Evolutionary conservation across 1,140 invertebrate genomes (phyloP).

Genomic region (Drosophila pachea): DNA sequence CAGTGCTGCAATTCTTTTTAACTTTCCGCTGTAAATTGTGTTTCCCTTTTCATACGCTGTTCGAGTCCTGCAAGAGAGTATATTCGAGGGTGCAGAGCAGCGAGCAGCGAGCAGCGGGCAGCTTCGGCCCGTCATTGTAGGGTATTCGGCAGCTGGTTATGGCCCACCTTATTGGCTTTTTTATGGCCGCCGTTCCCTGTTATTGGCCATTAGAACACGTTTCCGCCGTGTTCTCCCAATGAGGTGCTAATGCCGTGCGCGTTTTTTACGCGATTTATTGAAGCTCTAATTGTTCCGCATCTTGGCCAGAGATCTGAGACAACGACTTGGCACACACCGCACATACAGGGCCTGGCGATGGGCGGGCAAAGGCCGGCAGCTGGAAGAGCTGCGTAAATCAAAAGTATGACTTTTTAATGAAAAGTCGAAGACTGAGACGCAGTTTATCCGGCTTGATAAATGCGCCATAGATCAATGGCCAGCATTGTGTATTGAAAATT

Average conservation of each 20-base stretch:
- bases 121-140: neutral
- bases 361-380: constrained; percentile 52
- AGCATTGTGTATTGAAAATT: constrained; percentile 47
- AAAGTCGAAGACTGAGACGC: constrained; percentile 31
- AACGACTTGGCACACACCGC: neutral
- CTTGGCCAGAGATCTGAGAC: neutral
- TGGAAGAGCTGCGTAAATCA: constrained; percentile 60
- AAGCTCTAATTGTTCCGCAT: constrained; percentile 34
- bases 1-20: constrained; percentile 27
- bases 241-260: constrained; percentile 63
- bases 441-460: constrained; percentile 18
- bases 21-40: constrained; percentile 17
- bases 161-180: neutral
- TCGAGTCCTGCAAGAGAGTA: neutral
- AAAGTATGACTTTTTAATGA: constrained; percentile 69
- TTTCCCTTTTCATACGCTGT: constrained; percentile 16
- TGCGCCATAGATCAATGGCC: constrained; percentile 17
- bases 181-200: neutral
- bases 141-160: neutral
- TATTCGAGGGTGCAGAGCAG: no score
- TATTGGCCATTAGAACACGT: constrained; percentile 31
- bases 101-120: no score
- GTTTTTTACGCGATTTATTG: constrained; percentile 51
- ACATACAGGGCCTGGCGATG: neutral
- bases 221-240: constrained; percentile 42